phyloP scores from a whole-genome alignment of 1,140 invertebrate species.

The Macrosteles quadrilineatus region DNA sequence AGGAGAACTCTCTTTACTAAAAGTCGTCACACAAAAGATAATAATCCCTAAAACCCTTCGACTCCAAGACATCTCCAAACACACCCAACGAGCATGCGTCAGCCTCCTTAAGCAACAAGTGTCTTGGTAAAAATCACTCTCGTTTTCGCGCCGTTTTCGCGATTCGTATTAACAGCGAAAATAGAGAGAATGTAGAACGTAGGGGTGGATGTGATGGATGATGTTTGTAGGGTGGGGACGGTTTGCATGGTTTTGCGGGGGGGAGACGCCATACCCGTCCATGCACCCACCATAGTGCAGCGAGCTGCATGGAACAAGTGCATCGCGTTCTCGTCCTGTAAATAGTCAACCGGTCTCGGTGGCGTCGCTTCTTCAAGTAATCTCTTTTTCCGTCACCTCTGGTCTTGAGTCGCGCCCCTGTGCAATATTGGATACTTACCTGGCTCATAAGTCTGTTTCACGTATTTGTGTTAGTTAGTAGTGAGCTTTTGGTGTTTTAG shows the following conservation, averaged over 20 bases:
- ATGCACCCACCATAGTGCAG: conserved; percentile 35
- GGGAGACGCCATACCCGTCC: conserved; percentile 28
- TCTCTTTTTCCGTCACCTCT: conserved; percentile 1
- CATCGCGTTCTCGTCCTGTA: neutral
- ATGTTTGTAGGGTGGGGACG: conserved; percentile 33
- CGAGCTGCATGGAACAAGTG: conserved; percentile 29
- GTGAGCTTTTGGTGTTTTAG: too few species aligned
- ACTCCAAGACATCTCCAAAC: too few species aligned
- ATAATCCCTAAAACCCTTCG: too few species aligned
- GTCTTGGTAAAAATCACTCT: too few species aligned
- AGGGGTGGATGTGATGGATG: conserved; percentile 28
- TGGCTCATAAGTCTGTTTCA: too few species aligned
- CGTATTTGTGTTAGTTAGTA: too few species aligned
- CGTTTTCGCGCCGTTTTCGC: neutral
- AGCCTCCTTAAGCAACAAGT: too few species aligned
- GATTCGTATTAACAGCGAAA: conserved; percentile 18
- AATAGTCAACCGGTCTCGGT: neutral
- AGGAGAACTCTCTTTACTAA: too few species aligned
- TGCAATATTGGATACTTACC: too few species aligned
- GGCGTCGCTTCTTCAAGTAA: conserved; percentile 8
- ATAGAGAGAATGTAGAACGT: conserved; percentile 21
- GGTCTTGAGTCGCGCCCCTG: too few species aligned
- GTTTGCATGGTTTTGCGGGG: conserved; percentile 35
- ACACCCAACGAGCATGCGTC: too few species aligned
- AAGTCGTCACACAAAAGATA: too few species aligned